Evolutionary conservation across 2,888 invertebrate species (phyloP).

Genomic region (Gymnosoma rotundatum): DNA sequence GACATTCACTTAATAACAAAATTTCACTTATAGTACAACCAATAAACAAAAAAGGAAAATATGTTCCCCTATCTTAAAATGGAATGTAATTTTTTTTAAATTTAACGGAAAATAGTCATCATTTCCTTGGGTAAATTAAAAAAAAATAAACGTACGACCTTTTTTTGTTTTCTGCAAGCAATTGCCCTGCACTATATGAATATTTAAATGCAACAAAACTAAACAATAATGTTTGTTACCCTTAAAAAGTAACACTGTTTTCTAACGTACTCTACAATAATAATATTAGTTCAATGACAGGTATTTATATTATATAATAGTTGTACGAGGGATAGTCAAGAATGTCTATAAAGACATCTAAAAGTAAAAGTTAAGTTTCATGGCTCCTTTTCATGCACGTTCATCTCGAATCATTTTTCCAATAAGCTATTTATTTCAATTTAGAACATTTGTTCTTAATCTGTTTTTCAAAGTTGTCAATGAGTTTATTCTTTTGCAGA

Average conservation of each 20-base stretch:
- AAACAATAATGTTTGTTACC: not conserved
- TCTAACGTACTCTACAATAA: too few species aligned
- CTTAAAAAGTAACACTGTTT: not conserved
- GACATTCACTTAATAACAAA: slow-evolving; percentile 40
- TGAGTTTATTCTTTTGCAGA: too few species aligned
- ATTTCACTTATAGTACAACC: slow-evolving; percentile 8
- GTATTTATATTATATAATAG: too few species aligned
- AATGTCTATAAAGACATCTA: too few species aligned
- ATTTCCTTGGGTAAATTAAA: not conserved
- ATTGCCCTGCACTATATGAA: not conserved
- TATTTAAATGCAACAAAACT: not conserved
- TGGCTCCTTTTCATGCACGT: too few species aligned
- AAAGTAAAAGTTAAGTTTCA: too few species aligned
- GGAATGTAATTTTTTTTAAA: not conserved
- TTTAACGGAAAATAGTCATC: slow-evolving; percentile 7
- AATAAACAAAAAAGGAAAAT: not conserved
- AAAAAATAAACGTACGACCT: not conserved
- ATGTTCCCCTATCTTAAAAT: slow-evolving; percentile 20
- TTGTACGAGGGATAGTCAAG: too few species aligned
- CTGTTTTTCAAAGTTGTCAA: too few species aligned
- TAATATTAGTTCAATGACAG: too few species aligned
- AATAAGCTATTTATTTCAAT: too few species aligned
- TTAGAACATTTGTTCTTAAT: too few species aligned
- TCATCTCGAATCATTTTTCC: too few species aligned
- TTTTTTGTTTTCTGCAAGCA: not conserved